These are phyloP conservation scores for Drosophila anomelani DNA, from an alignment of 2,888 invertebrate genomes.

Conservation along the genomic window DNA sequence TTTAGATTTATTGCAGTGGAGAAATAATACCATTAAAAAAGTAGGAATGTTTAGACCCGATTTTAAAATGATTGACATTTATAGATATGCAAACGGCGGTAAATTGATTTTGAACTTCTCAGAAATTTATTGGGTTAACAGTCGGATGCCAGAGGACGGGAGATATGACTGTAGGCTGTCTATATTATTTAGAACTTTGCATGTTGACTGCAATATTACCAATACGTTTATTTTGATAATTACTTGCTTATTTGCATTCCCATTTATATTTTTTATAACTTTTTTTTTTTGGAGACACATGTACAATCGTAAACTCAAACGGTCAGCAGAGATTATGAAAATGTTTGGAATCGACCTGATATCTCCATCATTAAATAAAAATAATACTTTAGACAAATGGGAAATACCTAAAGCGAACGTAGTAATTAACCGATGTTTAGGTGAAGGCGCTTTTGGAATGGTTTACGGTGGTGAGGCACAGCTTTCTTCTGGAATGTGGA, in stretches of 20 bases:
- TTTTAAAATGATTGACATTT: slow-evolving; percentile 77
- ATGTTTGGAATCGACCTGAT: slow-evolving; percentile 89
- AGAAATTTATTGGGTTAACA: slow-evolving; percentile 29
- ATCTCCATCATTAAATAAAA: slow-evolving; percentile 84
- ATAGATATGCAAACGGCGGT: slow-evolving; percentile 31
- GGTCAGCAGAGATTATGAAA: slow-evolving; percentile 89
- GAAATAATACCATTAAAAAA: slow-evolving; percentile 84
- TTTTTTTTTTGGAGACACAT: slow-evolving; percentile 88
- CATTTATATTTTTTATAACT: slow-evolving; percentile 85
- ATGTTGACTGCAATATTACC: slow-evolving; percentile 89
- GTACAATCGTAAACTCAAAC: slow-evolving; percentile 88
- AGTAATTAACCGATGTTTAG: slow-evolving; percentile 93
- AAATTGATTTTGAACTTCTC: slow-evolving; percentile 76
- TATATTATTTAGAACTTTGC: slow-evolving; percentile 88
- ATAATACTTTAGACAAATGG: slow-evolving; percentile 91
- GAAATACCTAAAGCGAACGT: slow-evolving; percentile 93
- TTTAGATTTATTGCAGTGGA: slow-evolving; percentile 87
- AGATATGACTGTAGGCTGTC: slow-evolving; percentile 89
- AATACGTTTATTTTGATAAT: slow-evolving; percentile 88
- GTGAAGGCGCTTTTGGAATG: slow-evolving; percentile 96
- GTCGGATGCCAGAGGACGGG: slow-evolving; percentile 88
- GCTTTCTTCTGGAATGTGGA: slow-evolving; percentile 89
- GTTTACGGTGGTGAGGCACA: slow-evolving; percentile 94
- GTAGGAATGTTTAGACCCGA: slow-evolving; percentile 88
- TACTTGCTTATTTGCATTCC: slow-evolving; percentile 86